phyloP scores from a whole-genome alignment of 2,797 vertebrate species.

The Diceros bicornis region DNA sequence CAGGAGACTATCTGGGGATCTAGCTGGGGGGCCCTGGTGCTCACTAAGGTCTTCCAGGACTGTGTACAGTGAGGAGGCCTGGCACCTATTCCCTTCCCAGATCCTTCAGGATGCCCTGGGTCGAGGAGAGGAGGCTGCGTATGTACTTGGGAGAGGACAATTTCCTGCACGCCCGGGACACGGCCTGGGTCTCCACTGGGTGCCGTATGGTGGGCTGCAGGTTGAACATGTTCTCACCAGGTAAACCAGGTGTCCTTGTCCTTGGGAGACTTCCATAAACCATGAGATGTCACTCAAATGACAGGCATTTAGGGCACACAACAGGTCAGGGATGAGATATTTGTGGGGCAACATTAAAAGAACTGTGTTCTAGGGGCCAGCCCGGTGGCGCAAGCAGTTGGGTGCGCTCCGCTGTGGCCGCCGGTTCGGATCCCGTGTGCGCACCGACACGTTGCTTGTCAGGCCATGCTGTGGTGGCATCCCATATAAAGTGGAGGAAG shows the following conservation, averaged over 20 bases:
- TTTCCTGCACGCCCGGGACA: rapidly evolving
- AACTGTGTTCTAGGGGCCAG: not conserved
- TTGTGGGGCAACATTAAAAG: not conserved
- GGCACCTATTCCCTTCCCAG: rapidly evolving
- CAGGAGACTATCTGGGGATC: rapidly evolving
- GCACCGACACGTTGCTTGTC: no score
- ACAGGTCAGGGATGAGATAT: not conserved
- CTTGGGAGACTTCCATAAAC: not conserved
- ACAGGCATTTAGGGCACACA: not conserved
- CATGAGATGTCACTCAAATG: not conserved
- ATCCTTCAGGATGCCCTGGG: not conserved
- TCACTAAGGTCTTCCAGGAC: not conserved
- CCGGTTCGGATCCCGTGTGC: no score
- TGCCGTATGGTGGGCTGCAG: not conserved
- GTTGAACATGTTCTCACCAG: not conserved
- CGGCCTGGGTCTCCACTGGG: rapidly evolving
- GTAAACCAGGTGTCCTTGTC: no score
- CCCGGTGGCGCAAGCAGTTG: no score
- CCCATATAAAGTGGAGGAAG: no score
- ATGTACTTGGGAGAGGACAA: not conserved
- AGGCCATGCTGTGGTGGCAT: no score
- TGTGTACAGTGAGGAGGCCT: not conserved
- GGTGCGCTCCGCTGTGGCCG: no score
- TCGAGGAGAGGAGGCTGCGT: no score
- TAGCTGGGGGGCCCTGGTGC: not conserved